Evolutionary conservation across 2,113 vertebrate species (phyloP).

Genomic region (Zosterops japonicus): DNA sequence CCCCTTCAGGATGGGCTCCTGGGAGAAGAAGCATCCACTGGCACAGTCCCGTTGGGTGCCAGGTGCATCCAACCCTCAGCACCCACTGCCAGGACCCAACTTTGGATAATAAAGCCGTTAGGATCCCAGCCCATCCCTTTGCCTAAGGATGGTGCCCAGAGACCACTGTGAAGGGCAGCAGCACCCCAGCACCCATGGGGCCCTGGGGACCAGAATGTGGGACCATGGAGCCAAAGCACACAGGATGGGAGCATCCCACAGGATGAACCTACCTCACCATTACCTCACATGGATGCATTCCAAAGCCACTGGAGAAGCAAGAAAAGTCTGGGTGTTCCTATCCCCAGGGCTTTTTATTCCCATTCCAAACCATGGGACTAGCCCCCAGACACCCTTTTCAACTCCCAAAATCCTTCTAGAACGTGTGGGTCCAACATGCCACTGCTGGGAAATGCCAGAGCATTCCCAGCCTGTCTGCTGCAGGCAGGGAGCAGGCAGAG

Average conservation of each 20-base stretch:
- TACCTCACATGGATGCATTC: neutral
- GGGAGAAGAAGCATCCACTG: neutral
- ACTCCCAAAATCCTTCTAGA: neutral
- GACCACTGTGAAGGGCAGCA: neutral
- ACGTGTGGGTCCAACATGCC: neutral
- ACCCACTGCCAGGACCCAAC: neutral
- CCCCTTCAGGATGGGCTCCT: neutral
- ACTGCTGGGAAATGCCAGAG: neutral
- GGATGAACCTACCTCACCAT: neutral
- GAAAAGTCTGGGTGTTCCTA: neutral
- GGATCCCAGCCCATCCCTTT: accelerated
- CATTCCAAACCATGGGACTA: neutral
- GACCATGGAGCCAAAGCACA: neutral
- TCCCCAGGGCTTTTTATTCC: neutral
- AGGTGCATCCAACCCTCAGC: neutral
- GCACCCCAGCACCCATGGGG: neutral
- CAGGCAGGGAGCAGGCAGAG: neutral
- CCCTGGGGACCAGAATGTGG: neutral
- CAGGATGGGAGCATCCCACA: neutral
- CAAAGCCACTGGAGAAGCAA: neutral
- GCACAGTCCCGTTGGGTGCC: neutral
- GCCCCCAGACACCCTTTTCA: neutral
- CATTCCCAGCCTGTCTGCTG: neutral
- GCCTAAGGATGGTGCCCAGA: neutral
- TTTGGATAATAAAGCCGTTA: neutral